These are phyloP conservation scores for Lycorma delicatula DNA, from an alignment of 1,140 invertebrate genomes.

Conservation along the genomic window DNA sequence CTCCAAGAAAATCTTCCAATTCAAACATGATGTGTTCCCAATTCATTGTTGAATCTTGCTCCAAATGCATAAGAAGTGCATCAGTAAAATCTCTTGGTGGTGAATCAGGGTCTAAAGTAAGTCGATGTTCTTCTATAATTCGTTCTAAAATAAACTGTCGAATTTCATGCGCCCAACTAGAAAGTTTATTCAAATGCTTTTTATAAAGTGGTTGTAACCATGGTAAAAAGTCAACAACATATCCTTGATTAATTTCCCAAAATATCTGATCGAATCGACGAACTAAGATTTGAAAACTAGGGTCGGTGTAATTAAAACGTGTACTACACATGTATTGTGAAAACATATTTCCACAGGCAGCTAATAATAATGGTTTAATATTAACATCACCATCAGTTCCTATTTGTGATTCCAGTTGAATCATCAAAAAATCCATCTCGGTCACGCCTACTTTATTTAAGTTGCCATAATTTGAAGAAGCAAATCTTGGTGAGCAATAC, in stretches of 20 bases:
- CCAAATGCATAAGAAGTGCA: conserved; percentile 56
- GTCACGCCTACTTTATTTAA: conserved; percentile 40
- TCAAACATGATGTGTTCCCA: conserved; percentile 68
- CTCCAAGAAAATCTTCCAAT: conserved; percentile 76
- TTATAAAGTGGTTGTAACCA: conserved; percentile 65
- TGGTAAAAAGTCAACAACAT: conserved; percentile 76
- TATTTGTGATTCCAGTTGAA: neutral
- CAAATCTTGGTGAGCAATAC: conserved; percentile 64
- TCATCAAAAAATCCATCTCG: conserved; percentile 21
- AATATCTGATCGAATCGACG: conserved; percentile 75
- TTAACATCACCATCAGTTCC: conserved; percentile 28
- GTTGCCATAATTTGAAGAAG: conserved; percentile 56
- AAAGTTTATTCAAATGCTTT: conserved; percentile 55
- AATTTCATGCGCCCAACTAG: conserved; percentile 56
- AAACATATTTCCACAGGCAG: conserved; percentile 75
- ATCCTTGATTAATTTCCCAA: conserved; percentile 82
- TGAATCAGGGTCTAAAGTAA: conserved; percentile 42
- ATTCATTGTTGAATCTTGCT: conserved; percentile 51
- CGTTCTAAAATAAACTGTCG: conserved; percentile 62
- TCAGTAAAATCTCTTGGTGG: conserved; percentile 61
- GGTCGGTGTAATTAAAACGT: conserved; percentile 57
- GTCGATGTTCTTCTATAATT: conserved; percentile 48
- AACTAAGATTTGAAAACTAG: conserved; percentile 53
- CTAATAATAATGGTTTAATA: conserved; percentile 54
- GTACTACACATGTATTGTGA: conserved; percentile 71